These are phyloP conservation scores for Entomobrya multifasciata DNA, from an alignment of 2,888 invertebrate genomes.

Conservation along the genomic window DNA sequence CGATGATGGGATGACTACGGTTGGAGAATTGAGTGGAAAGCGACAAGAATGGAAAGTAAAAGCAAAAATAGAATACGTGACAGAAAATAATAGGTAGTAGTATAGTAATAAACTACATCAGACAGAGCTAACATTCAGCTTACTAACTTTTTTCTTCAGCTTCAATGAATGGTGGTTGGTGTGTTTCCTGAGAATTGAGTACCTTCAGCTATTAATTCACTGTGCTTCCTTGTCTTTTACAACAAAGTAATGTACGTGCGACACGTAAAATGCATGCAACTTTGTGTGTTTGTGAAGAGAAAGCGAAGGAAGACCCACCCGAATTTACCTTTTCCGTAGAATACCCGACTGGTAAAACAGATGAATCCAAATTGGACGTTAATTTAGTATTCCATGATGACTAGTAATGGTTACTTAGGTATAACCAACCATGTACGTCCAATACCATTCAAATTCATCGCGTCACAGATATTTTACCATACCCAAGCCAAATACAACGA, in stretches of 20 bases:
- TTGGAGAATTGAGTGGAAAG: too few relatives aligned
- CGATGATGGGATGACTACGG: too few relatives aligned
- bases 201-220: slow-evolving; percentile 50
- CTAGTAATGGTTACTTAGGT: background rate
- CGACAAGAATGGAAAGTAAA: too few relatives aligned
- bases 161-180: too few relatives aligned
- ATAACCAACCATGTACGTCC: too few relatives aligned
- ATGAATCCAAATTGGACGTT: slow-evolving; percentile 50
- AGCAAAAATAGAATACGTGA: background rate
- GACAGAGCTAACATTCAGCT: background rate
- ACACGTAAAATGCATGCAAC: slow-evolving; percentile 20
- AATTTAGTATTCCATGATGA: slow-evolving; percentile 48
- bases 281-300: background rate
- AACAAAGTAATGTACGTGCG: slow-evolving; percentile 16
- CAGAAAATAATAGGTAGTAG: slow-evolving; percentile 3
- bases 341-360: background rate
- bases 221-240: slow-evolving; percentile 12
- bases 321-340: slow-evolving; percentile 33
- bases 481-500: too few relatives aligned
- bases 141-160: background rate
- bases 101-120: too few relatives aligned
- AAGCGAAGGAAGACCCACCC: slow-evolving; percentile 48
- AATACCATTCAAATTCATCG: too few relatives aligned
- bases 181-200: slow-evolving; percentile 1
- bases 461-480: too few relatives aligned